Evolutionary conservation across 2,113 vertebrate genomes (phyloP).

Genomic region (Manacus vitellinus): DNA sequence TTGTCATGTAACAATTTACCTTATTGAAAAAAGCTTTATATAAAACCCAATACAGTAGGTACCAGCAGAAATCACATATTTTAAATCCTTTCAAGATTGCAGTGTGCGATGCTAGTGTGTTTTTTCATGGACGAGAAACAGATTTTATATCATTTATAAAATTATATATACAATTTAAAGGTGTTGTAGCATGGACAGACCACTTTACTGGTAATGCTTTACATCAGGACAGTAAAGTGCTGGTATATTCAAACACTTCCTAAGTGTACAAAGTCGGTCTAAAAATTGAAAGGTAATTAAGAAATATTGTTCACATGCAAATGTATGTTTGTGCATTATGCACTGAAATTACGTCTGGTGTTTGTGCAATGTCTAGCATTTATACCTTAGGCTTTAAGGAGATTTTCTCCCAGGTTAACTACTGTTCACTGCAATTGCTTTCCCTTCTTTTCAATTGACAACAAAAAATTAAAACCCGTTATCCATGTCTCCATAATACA

Average conservation of each 20-base stretch:
- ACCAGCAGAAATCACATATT: conserved; percentile 84
- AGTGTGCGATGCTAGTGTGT: conserved; percentile 59
- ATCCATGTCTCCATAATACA: not conserved
- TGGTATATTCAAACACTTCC: conserved; percentile 70
- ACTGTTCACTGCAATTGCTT: conserved; percentile 43
- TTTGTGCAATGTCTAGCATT: conserved; percentile 54
- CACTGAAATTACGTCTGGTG: conserved; percentile 55
- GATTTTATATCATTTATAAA: conserved; percentile 86
- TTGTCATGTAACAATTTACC: conserved; percentile 93
- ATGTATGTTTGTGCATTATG: conserved; percentile 59
- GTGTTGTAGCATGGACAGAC: conserved; percentile 71
- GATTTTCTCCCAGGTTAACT: conserved; percentile 65
- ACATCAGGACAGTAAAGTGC: conserved; percentile 68
- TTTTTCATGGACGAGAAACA: conserved; percentile 68
- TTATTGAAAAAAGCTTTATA: conserved; percentile 88
- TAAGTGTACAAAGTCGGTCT: conserved; percentile 68
- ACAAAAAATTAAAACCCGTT: conserved; percentile 58
- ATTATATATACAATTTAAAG: conserved; percentile 84
- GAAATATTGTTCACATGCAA: conserved; percentile 75
- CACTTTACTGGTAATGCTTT: conserved; percentile 72
- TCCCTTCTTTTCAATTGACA: conserved; percentile 45
- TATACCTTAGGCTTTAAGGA: conserved; percentile 58
- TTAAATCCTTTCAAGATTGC: conserved; percentile 84
- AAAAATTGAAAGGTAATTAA: conserved; percentile 76
- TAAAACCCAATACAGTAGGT: conserved; percentile 82